phyloP scores from a whole-genome alignment of 1,140 invertebrate genomes.

The Nephotettix cincticeps region DNA sequence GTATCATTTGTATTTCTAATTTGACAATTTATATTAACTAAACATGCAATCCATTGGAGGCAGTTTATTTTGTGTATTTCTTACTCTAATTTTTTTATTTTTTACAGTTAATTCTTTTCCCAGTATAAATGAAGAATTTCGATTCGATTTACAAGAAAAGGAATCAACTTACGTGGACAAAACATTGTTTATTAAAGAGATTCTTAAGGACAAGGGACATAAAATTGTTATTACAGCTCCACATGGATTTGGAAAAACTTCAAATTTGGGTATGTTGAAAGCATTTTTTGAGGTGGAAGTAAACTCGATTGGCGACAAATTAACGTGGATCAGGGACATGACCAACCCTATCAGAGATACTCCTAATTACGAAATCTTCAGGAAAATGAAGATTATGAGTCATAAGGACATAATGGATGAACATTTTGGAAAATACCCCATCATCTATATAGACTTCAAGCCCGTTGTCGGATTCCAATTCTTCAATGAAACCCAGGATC shows the following conservation, averaged over 20 bases:
- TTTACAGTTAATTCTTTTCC: no score
- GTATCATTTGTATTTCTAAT: no score
- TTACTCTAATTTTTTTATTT: no score
- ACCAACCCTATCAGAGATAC: background rate
- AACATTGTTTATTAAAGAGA: constrained; percentile 16
- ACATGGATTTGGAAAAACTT: constrained; percentile 1
- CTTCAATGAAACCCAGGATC: constrained; percentile 6
- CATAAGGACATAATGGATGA: background rate
- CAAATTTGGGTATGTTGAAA: constrained; percentile 21
- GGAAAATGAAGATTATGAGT: background rate
- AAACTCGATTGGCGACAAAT: background rate
- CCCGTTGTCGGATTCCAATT: background rate
- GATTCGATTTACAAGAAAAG: background rate
- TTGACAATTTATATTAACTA: no score
- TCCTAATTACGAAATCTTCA: background rate
- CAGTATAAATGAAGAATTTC: no score
- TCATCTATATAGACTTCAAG: background rate
- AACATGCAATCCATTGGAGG: no score
- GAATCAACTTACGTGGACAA: constrained; percentile 21
- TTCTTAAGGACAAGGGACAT: background rate
- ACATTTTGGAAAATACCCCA: background rate
- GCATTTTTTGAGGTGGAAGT: constrained; percentile 18
- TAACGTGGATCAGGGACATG: background rate
- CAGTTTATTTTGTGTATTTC: no score
- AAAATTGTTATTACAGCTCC: background rate